A percentile compares a stretch with the other conserved stretches of the same genome.
Conservation (phyloP, 2,888 invertebrate species). For the Rhorus exstirpatorius region DNA sequence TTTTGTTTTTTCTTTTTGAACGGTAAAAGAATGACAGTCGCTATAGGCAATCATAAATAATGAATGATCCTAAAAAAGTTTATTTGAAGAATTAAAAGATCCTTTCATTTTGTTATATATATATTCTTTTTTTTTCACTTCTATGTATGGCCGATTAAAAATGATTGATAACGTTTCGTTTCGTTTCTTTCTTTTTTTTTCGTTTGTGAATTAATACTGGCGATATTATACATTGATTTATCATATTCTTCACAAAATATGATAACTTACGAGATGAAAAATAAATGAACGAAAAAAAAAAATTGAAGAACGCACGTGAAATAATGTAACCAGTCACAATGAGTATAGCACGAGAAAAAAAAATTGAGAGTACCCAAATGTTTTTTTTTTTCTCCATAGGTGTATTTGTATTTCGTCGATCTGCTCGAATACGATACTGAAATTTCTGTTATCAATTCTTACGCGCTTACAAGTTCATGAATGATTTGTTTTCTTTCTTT, state of each 20-base stretch:
- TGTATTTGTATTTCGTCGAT: constrained; percentile 38
- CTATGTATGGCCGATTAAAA: constrained; percentile 75
- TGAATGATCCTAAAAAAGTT: constrained; percentile 78
- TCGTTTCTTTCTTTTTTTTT: no score
- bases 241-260: constrained; percentile 67
- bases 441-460: constrained; percentile 42
- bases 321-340: constrained; percentile 28
- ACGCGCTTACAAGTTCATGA: constrained; percentile 51
- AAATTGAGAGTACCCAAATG: constrained; percentile 19
- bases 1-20: constrained; percentile 54
- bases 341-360: constrained; percentile 6
- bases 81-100: constrained; percentile 72
- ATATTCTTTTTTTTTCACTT: constrained; percentile 66
- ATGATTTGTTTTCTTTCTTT: constrained; percentile 16
- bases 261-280: constrained; percentile 68
- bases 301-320: constrained; percentile 21
- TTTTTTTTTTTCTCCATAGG: constrained; percentile 56
- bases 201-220: constrained; percentile 79
- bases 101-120: constrained; percentile 64
- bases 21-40: constrained; percentile 62
- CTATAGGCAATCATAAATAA: constrained; percentile 68
- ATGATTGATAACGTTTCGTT: constrained; percentile 74
- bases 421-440: constrained; percentile 47
- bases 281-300: constrained; percentile 73
- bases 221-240: constrained; percentile 77